These are phyloP conservation scores for Onychomys arenicola DNA, from an alignment of 2,797 vertebrate species.

Conservation along the genomic window DNA sequence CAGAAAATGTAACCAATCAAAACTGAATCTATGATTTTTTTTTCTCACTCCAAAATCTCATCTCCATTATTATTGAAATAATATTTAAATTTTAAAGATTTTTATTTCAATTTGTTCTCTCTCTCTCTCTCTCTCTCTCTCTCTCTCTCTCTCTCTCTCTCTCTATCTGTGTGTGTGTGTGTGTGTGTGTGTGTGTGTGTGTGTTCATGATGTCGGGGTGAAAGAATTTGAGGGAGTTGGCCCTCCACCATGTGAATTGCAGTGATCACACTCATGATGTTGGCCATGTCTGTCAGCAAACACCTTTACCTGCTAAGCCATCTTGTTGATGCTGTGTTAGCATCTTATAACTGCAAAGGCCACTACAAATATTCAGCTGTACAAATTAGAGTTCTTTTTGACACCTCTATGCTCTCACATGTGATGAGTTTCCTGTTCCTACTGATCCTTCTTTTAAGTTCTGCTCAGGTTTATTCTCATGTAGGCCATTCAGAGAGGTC, in stretches of 20 bases:
- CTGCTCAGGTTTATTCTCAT: background rate
- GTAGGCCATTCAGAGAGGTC: background rate
- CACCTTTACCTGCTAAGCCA: too few relatives aligned
- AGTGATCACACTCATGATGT: background rate
- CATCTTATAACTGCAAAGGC: background rate
- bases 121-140: too few relatives aligned
- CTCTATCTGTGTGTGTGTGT: background rate
- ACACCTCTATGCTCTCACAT: background rate
- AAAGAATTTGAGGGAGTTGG: background rate
- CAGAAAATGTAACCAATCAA: background rate
- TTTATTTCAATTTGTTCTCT: background rate
- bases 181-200: background rate
- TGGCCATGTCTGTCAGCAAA: background rate
- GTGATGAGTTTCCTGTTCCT: background rate
- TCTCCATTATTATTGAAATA: background rate
- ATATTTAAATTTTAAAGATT: background rate
- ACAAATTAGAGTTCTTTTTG: slow-evolving; percentile 2
- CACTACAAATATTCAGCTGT: background rate
- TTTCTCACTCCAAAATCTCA: background rate
- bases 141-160: too few relatives aligned
- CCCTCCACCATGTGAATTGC: background rate
- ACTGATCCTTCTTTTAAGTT: background rate
- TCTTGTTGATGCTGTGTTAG: background rate
- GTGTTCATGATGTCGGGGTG: too few relatives aligned
- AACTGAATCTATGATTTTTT: background rate